Base-by-base conservation (phyloP, 2,797 vertebrate genomes). In the Molossus molossus region DNA sequence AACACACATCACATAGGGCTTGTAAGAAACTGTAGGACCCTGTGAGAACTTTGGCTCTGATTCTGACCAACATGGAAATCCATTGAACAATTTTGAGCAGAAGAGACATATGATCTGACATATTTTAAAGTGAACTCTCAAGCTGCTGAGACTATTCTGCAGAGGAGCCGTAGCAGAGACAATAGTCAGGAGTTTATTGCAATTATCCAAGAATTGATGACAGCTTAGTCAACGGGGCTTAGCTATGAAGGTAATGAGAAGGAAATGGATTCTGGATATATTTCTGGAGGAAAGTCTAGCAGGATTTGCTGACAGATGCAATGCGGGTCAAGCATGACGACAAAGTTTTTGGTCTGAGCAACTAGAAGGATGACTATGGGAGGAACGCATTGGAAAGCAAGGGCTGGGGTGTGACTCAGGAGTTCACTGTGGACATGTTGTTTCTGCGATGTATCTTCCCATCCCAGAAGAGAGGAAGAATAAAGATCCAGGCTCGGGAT, bases 271-370 rank as follows among this genome's bases (percentile, higher is more conserved):
- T 93, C 37, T 23, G 53, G 18, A 60, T 27, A 69, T n/a, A 82
- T 86, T 79, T 75, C 72, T 94, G 76, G 93, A 95, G 72, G 72
- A 81, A 93, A 45, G 13, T 14, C 10, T 65, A 87, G 40, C 17
- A 57, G 85, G 57, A 82, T 82, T n/a, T 76, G 29, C 53, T 55
- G 10, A 33, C 15, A 77, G 60, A 77, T 60, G 25, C 9, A 21
- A 21, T 18, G 53, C 25, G 27, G 3, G 13, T 60, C 21, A 92
- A 65, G 48, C 25, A 6, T 73, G 48, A 40, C 57, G 40, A 10
- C 33, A 53, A 81, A n/a, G 50, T 58, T 14, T 93, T 76, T 45
- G 15, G 37, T 48, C 45, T 80, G 64, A 90, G 50, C 60, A 62
- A 40, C 14, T 3, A 53, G 72, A 77, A 25, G 57, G 69, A 70